These are phyloP conservation scores for Conus betulinus DNA, from an alignment of 1,140 invertebrate genomes.

Conservation along the genomic window DNA sequence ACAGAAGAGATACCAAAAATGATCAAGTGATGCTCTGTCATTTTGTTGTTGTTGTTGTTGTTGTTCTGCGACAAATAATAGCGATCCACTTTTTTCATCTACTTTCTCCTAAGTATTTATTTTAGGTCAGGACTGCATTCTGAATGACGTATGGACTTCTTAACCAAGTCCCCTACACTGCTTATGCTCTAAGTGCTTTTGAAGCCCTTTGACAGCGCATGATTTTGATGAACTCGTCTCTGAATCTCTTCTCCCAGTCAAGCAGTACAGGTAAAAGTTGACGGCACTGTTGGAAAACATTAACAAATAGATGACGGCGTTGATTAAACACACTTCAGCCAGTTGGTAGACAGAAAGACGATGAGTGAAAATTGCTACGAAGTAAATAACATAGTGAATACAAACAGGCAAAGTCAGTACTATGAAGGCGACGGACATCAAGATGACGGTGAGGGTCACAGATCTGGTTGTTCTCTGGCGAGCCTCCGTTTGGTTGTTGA, in stretches of 20 bases:
- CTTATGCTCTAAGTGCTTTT: too few species aligned
- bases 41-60: too few species aligned
- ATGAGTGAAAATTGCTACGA: not conserved
- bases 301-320: not conserved
- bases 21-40: too few species aligned
- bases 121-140: too few species aligned
- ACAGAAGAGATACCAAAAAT: too few species aligned
- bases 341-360: not conserved
- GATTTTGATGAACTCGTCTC: not conserved
- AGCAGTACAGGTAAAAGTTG: constrained; percentile 2
- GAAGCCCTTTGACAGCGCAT: not conserved
- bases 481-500: not conserved
- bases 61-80: too few species aligned
- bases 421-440: not conserved
- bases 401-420: not conserved
- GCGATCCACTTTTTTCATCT: too few species aligned
- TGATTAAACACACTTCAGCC: not conserved
- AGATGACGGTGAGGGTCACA: constrained; percentile 1
- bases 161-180: too few species aligned
- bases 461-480: not conserved
- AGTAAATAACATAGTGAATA: not conserved
- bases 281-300: not conserved
- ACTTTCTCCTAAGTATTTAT: too few species aligned
- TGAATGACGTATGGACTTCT: too few species aligned
- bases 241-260: not conserved